Evolutionary conservation across 2,888 invertebrate genomes (phyloP).

Genomic region (Drosophila prostipennis): DNA sequence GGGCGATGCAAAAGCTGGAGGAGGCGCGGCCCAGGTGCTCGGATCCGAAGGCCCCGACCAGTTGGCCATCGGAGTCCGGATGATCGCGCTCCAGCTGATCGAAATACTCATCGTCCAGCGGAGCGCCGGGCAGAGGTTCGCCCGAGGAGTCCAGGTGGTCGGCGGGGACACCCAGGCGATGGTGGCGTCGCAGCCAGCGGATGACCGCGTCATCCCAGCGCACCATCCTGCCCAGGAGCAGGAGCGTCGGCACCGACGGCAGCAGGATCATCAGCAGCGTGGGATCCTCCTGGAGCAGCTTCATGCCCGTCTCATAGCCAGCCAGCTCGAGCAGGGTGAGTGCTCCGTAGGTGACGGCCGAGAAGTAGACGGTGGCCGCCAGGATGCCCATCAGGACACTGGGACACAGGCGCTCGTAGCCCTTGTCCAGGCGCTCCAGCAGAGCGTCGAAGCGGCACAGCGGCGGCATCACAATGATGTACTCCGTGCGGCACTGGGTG

Average conservation of each 20-base stretch:
- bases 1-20: constrained; percentile 50
- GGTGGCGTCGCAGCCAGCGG: constrained; percentile 45
- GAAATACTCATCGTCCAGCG: constrained; percentile 57
- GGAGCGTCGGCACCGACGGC: constrained; percentile 51
- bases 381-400: constrained; percentile 51
- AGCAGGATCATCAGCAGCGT: constrained; percentile 55
- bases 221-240: constrained; percentile 48
- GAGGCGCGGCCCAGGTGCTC: constrained; percentile 43
- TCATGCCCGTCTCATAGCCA: constrained; percentile 43
- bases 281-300: constrained; percentile 55
- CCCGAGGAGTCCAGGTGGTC: constrained; percentile 42
- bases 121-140: constrained; percentile 57
- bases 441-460: constrained; percentile 50
- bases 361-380: constrained; percentile 52
- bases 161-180: constrained; percentile 8
- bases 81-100: constrained; percentile 38
- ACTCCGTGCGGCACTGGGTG: constrained; percentile 58
- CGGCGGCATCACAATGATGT: constrained; percentile 57
- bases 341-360: constrained; percentile 52
- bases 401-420: constrained; percentile 49
- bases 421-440: constrained; percentile 45
- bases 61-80: constrained; percentile 14
- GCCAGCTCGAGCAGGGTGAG: constrained; percentile 54
- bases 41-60: constrained; percentile 16
- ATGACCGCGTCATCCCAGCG: constrained; percentile 56